A percentile compares a stretch with the other conserved stretches of the same genome.
Evolutionary conservation across 2,888 invertebrate species (phyloP).

Genomic region (Epsilonema sp.): DNA sequence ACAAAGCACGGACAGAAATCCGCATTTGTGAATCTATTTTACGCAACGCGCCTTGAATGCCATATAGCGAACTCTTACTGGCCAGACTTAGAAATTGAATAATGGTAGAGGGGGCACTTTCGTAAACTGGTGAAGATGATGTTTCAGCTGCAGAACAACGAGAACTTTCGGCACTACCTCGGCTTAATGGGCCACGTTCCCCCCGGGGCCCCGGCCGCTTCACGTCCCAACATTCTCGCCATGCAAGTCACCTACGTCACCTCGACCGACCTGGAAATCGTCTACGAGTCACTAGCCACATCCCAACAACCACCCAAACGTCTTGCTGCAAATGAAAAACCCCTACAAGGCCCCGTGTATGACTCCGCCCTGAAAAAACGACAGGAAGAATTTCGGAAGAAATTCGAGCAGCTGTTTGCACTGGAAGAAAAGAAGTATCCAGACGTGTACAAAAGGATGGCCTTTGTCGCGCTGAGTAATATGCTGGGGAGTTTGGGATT

Average conservation of each 20-base stretch:
- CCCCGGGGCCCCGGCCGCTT: background rate
- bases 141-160: too few relatives aligned
- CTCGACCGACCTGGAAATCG: conserved; percentile 60
- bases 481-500: conserved; percentile 69
- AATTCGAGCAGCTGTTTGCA: conserved; percentile 60
- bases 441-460: conserved; percentile 44
- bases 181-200: conserved; percentile 7
- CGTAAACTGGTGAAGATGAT: too few relatives aligned
- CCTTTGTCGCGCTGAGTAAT: conserved; percentile 68
- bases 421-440: conserved; percentile 43
- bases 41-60: too few relatives aligned
- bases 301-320: too few relatives aligned
- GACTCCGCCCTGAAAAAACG: conserved; percentile 42
- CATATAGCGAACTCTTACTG: too few relatives aligned
- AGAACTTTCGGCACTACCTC: conserved; percentile 2
- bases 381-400: conserved; percentile 45
- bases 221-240: conserved; percentile 31
- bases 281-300: conserved; percentile 70
- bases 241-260: conserved; percentile 45
- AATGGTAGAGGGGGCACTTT: too few relatives aligned
- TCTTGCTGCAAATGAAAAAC: too few relatives aligned
- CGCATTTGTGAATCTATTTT: too few relatives aligned
- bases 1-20: too few relatives aligned
- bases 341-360: conserved; percentile 45
- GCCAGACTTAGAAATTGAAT: too few relatives aligned